These are phyloP conservation scores for Charina bottae DNA, from an alignment of 2,113 vertebrate species.

Conservation along the genomic window DNA sequence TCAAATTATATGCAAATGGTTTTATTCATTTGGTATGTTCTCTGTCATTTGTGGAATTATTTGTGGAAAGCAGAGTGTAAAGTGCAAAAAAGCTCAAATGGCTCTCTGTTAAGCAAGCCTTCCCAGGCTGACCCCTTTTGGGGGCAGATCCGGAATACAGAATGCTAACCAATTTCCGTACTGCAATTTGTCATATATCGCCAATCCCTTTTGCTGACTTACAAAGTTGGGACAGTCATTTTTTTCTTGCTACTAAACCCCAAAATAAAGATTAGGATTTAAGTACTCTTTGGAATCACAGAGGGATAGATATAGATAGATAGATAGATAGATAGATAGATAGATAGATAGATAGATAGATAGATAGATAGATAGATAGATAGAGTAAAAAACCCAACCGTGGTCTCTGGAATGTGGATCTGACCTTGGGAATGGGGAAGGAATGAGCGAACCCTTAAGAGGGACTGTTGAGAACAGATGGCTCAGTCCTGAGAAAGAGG, in stretches of 20 bases:
- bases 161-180: background rate
- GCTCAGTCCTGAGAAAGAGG: background rate
- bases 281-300: background rate
- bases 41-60: background rate
- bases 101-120: background rate
- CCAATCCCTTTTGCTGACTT: background rate
- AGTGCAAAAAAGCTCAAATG: background rate
- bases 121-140: background rate
- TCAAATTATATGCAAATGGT: background rate
- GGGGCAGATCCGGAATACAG: background rate
- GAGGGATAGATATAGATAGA: background rate
- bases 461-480: background rate
- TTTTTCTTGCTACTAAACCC: background rate
- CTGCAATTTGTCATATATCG: background rate
- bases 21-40: background rate
- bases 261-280: background rate
- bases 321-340: background rate
- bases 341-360: background rate
- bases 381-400: background rate
- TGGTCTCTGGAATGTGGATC: background rate
- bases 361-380: background rate
- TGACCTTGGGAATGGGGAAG: background rate
- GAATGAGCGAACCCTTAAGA: background rate
- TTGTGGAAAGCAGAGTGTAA: background rate
- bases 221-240: background rate